A percentile compares a stretch with the other conserved stretches of the same genome.
Conservation (phyloP, 2,888 invertebrate genomes). For the Orthonevra nobilis region DNA sequence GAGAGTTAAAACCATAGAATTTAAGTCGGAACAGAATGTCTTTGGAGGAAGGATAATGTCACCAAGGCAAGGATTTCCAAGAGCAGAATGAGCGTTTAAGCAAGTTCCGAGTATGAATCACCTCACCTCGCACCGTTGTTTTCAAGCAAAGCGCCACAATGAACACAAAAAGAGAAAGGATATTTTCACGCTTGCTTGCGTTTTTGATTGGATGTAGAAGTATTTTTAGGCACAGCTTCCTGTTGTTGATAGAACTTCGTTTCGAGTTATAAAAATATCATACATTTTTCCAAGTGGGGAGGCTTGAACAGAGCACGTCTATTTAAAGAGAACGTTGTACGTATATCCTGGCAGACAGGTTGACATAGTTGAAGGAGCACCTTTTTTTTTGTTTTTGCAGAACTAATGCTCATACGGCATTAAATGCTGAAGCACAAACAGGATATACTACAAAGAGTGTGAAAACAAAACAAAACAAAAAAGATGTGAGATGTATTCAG, state of each 20-base stretch:
- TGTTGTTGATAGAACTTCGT: background rate
- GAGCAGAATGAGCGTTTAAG: slow-evolving; percentile 8
- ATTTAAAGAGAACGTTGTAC: slow-evolving; percentile 46
- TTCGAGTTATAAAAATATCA: slow-evolving; percentile 21
- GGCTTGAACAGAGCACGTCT: background rate
- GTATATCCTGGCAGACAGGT: slow-evolving; percentile 47
- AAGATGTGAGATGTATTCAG: slow-evolving; percentile 11
- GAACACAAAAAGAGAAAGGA: slow-evolving; percentile 16
- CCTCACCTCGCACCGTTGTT: slow-evolving; percentile 27
- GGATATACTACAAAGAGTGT: slow-evolving; percentile 45
- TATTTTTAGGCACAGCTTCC: slow-evolving; percentile 43
- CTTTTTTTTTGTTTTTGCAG: slow-evolving; percentile 8
- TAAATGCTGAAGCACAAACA: slow-evolving; percentile 20
- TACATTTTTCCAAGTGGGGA: slow-evolving; percentile 14
- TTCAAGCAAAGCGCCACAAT: too few species aligned
- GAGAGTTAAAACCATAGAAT: slow-evolving; percentile 57
- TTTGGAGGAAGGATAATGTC: slow-evolving; percentile 57
- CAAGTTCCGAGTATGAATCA: slow-evolving; percentile 1
- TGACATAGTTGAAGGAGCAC: slow-evolving; percentile 33
- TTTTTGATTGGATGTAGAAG: background rate
- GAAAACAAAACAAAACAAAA: background rate
- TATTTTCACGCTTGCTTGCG: slow-evolving; percentile 49
- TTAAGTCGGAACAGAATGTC: slow-evolving; percentile 55
- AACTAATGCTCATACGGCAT: slow-evolving; percentile 31
- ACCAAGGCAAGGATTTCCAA: slow-evolving; percentile 53